These are phyloP conservation scores for Pegea sp. DNA, from an alignment of 23 tunicate species.

Conservation along the genomic window DNA sequence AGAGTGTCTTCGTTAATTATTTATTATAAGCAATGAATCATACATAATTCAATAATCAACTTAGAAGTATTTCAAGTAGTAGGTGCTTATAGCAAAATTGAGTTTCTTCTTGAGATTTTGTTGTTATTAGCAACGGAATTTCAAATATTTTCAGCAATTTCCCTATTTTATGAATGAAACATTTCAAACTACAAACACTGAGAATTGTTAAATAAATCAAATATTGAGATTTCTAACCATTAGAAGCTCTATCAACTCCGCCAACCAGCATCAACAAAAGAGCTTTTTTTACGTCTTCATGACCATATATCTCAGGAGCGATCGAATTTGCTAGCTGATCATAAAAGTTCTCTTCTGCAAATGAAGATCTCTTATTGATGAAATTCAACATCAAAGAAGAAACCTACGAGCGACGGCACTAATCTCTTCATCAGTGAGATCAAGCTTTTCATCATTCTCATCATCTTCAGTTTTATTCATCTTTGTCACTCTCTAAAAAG, in stretches of 20 bases:
- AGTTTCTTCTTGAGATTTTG: too few relatives aligned
- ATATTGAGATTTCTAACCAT: constrained; percentile 14
- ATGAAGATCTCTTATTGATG: too few relatives aligned
- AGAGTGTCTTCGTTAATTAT: too few relatives aligned
- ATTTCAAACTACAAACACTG: too few relatives aligned
- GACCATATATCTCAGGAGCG: constrained; percentile 97
- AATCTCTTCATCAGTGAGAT: constrained; percentile 67
- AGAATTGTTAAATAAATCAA: neutral
- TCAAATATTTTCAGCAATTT: neutral
- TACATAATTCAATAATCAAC: too few relatives aligned
- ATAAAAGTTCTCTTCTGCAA: constrained; percentile 84
- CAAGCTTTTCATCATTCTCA: constrained; percentile 55
- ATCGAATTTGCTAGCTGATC: constrained; percentile 86
- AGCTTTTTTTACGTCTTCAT: constrained; percentile 92
- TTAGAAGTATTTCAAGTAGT: too few relatives aligned
- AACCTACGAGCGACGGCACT: constrained; percentile 72
- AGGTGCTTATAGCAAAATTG: too few relatives aligned
- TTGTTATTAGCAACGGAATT: too few relatives aligned
- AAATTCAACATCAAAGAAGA: neutral
- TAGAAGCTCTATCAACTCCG: constrained; percentile 75
- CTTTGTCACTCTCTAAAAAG: constrained; percentile 39
- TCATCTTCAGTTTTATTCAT: constrained; percentile 90
- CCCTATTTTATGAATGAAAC: neutral
- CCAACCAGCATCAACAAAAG: constrained; percentile 83
- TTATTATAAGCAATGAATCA: too few relatives aligned